Evolutionary conservation across 2,888 invertebrate genomes (phyloP), one percentile per base, ranked within the genome.

Genomic region (Aporophyla nigra): DNA sequence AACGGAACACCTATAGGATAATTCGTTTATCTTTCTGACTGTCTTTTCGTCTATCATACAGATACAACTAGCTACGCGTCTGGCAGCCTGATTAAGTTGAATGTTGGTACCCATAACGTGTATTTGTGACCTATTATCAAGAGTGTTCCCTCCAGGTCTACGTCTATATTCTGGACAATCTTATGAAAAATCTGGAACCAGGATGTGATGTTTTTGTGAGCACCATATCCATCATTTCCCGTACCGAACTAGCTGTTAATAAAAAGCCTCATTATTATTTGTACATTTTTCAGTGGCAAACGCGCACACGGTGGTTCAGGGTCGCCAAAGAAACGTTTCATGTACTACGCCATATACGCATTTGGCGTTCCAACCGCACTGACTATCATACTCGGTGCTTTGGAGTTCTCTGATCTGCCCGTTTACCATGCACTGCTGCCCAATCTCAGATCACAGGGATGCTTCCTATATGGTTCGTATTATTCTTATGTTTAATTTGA

Each of bases 371-470:
- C 96, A 0, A 90, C 93, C 0, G 58, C 89, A 0, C 87, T 96
- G 46, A 96, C 96, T 0, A 84, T 92, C 5, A 74, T 95, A 3
- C 68, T 96, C 10, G 90, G 88, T 0, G 85, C 87, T 0, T 85
- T 96, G 71, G 96, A 96, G 88, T 95, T 95, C 87, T 92, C 94
- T 0, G 91, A 91, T 0, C 86, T 95, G 14, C 94, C 94, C 0
- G 81, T 88, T 0, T 90, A 92, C 24, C 80, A 81, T 40, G 89
- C 91, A 0, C 76, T 92, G 14, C 80, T 96, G 82, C 96, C 96
- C 0, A 86, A 91, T 82, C 78, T 96, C 5, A 87, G 90, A 16
- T 71, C 89, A 0, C 93, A 93, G 40, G 96, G 96, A 19, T 96
- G 96, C 78, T 96, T 96, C 72, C 76, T 96, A 33, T 88, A 86